Conservation (phyloP, 2,797 vertebrate species). For the Anabacerthia variegaticeps region DNA sequence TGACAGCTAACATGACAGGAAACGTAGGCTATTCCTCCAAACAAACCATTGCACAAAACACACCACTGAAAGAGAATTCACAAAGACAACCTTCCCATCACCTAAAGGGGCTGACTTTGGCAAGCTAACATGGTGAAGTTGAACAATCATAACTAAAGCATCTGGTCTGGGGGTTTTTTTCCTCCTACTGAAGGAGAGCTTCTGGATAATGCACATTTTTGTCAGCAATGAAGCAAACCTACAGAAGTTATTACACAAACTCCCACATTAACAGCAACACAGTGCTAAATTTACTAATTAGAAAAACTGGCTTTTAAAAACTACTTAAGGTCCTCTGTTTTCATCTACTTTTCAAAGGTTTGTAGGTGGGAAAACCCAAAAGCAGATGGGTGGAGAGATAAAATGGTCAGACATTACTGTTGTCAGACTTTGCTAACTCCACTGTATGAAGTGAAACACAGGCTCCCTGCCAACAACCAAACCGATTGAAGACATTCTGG, state of each 20-base stretch:
- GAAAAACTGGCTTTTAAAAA: neutral
- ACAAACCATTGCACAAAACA: neutral
- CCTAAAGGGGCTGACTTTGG: neutral
- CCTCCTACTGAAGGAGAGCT: neutral
- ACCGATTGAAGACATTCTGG: slow-evolving; percentile 61
- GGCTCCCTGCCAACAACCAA: slow-evolving; percentile 62
- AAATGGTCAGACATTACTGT: neutral
- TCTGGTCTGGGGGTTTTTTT: rapidly evolving
- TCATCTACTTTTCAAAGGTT: slow-evolving; percentile 6
- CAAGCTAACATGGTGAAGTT: neutral
- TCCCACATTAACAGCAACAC: slow-evolving; percentile 7
- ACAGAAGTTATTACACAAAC: slow-evolving; percentile 19
- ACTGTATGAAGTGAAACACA: slow-evolving; percentile 39
- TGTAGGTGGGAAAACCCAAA: slow-evolving; percentile 23
- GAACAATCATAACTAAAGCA: neutral
- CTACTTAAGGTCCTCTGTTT: neutral
- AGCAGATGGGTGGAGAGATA: slow-evolving; percentile 37
- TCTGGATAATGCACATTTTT: neutral
- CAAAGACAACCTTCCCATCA: neutral
- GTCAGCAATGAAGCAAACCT: neutral
- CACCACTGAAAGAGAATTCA: neutral
- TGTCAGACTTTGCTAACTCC: slow-evolving; percentile 39
- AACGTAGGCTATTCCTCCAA: neutral
- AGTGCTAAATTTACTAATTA: neutral
- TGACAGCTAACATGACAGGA: neutral